These are phyloP conservation scores for Hypercompe scribonia DNA, from an alignment of 2,888 invertebrate species.

Conservation along the genomic window DNA sequence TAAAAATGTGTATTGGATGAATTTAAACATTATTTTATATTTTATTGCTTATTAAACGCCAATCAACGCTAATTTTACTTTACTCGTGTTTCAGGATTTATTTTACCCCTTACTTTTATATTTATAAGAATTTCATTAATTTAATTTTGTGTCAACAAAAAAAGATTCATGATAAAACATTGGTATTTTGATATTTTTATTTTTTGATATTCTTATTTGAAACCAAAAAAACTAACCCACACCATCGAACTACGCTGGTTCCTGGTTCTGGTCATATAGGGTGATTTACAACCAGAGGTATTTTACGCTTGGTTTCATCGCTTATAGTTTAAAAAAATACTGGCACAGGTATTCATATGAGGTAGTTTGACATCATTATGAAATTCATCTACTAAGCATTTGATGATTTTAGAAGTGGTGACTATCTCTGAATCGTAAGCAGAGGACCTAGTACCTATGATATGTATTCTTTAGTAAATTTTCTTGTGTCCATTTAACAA, in stretches of 20 bases:
- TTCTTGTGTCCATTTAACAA: neutral
- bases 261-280: conserved; percentile 69
- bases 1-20: conserved; percentile 30
- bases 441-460: neutral
- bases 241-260: too few relatives aligned
- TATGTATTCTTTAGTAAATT: too few relatives aligned
- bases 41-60: conserved; percentile 43
- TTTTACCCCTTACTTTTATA: neutral
- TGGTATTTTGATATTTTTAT: neutral
- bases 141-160: neutral
- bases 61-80: conserved; percentile 21
- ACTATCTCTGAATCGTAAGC: neutral
- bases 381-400: conserved; percentile 62
- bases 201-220: neutral
- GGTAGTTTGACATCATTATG: conserved; percentile 64
- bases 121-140: neutral
- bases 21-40: conserved; percentile 40
- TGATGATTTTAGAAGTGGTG: neutral
- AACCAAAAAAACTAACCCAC: neutral
- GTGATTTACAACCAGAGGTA: conserved; percentile 71
- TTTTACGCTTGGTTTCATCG: conserved; percentile 78
- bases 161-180: too few relatives aligned
- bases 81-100: neutral
- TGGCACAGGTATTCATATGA: conserved; percentile 68
- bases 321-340: conserved; percentile 77